Evolutionary conservation across 2,797 vertebrate genomes (phyloP).

Genomic region (Sus cebifrons): DNA sequence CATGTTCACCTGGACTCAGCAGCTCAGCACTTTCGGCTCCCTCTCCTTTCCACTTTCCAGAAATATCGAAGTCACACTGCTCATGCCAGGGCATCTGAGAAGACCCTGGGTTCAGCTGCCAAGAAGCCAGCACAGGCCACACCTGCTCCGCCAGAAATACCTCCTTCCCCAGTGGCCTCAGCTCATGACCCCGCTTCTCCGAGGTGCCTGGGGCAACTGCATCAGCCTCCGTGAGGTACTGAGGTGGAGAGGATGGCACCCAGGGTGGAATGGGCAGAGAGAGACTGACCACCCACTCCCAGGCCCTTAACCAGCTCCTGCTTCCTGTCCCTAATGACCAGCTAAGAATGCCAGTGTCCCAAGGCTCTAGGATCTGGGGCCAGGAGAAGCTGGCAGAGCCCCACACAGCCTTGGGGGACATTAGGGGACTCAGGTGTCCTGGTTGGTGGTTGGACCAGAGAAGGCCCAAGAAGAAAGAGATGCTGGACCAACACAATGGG

Average conservation of each 20-base stretch:
- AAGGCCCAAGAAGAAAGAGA: not conserved
- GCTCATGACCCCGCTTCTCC: conserved; percentile 53
- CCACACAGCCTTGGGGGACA: not conserved
- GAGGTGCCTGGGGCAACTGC: too few relatives aligned
- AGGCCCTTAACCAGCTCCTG: not conserved
- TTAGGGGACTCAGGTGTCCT: not conserved
- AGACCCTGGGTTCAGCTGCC: conserved; percentile 35
- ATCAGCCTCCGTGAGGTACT: not conserved
- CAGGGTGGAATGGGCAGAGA: not conserved
- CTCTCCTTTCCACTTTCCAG: conserved; percentile 74
- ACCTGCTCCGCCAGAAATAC: conserved; percentile 75
- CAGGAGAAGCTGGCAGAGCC: not conserved
- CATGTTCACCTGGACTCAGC: not conserved
- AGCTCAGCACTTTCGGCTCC: not conserved
- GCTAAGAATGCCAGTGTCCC: not conserved
- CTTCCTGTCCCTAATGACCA: not conserved
- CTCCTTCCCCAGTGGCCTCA: conserved; percentile 5
- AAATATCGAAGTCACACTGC: conserved; percentile 64
- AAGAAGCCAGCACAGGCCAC: conserved; percentile 64
- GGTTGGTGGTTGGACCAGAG: not conserved
- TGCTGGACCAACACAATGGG: too few relatives aligned
- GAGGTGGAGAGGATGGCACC: not conserved
- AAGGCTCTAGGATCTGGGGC: not conserved
- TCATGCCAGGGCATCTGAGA: conserved; percentile 28
- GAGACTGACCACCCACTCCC: not conserved